These are phyloP conservation scores for Platycheirus albimanus DNA, from an alignment of 2,888 invertebrate species.

Conservation along the genomic window DNA sequence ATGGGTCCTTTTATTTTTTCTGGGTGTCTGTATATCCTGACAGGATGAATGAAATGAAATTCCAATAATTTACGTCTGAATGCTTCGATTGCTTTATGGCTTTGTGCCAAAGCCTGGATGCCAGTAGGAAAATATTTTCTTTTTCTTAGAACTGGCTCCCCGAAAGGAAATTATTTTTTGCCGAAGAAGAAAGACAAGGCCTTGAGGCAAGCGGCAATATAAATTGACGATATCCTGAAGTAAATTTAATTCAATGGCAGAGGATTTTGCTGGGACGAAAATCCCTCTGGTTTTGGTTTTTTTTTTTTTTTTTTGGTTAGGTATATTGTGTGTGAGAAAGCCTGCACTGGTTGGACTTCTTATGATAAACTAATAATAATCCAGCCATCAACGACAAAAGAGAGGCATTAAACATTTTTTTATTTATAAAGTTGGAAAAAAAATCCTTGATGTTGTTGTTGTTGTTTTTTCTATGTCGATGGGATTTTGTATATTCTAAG, in stretches of 20 bases:
- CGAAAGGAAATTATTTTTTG: slow-evolving; percentile 55
- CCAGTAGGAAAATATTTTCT: slow-evolving; percentile 53
- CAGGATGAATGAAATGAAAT: slow-evolving; percentile 68
- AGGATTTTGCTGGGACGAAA: slow-evolving; percentile 50
- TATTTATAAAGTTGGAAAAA: slow-evolving; percentile 5
- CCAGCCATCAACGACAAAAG: slow-evolving; percentile 28
- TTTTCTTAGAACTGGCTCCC: slow-evolving; percentile 11
- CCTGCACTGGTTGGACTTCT: slow-evolving; percentile 55
- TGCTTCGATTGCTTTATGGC: slow-evolving; percentile 73
- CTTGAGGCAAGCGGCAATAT: slow-evolving; percentile 52
- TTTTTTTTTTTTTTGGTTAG: too few relatives aligned
- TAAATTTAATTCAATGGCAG: slow-evolving; percentile 65
- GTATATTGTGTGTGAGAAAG: slow-evolving; percentile 18
- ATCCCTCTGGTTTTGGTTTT: slow-evolving; percentile 48
- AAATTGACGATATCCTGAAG: slow-evolving; percentile 66
- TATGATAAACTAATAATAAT: slow-evolving; percentile 65
- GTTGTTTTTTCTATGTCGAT: neutral
- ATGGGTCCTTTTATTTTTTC: slow-evolving; percentile 23
- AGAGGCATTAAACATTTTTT: slow-evolving; percentile 14
- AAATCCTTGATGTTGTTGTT: neutral
- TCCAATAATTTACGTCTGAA: slow-evolving; percentile 73
- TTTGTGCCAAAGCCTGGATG: slow-evolving; percentile 62
- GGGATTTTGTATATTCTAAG: neutral
- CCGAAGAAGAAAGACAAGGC: slow-evolving; percentile 48
- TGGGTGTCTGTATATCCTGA: slow-evolving; percentile 52